Evolutionary conservation across 1,140 invertebrate genomes (phyloP), one percentile per base, ranked within the genome.

Genomic region (Diuraphis noxia): DNA sequence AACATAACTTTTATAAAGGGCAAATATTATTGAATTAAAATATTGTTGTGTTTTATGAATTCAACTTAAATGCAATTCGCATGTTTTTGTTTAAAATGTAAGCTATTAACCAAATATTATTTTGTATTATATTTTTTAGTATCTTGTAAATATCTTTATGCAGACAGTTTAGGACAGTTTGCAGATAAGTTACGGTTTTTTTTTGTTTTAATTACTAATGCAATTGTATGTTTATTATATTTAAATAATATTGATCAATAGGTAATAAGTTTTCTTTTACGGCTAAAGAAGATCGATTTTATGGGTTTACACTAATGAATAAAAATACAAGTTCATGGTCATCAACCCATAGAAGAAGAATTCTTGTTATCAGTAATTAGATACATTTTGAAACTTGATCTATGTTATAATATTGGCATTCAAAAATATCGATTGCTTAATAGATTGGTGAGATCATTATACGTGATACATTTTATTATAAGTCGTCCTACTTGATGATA

Each of bases 371-470:
- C 8, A n/a, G 85, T 88, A 88, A 88, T 88, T 88, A n/a, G 49
- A 88, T 88, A 63, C 52, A 38, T 52, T 1, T 21, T 63, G 86
- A 63, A 88, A 88, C 52, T 13, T 63, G 36, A 88, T 88, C 52
- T 63, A 40, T 88, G 25, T 63, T 56, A 40, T 56, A 88, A 63
- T 88, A 88, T 63, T 88, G 25, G 49, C 86, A 34, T 88, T 23
- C 36, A 9, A 88, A 88, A 87, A 87, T 87, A 87, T 88, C 49
- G 25, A 40, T 88, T 88, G 36, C 86, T 88, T n/a, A 87, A 87
- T 56, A 63, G n/a, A n/a, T 88, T 23, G 52, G 49, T 88, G 23
- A 34, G 19, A 86, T 86, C 46, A 63, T 63, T n/a, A n/a, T 63
- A 63, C 30, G 56, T n/a, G 56, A 49, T 21, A 36, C 34, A 38